These are phyloP conservation scores for Platysternon megacephalum DNA, from an alignment of 2,113 vertebrate genomes.

Conservation along the genomic window DNA sequence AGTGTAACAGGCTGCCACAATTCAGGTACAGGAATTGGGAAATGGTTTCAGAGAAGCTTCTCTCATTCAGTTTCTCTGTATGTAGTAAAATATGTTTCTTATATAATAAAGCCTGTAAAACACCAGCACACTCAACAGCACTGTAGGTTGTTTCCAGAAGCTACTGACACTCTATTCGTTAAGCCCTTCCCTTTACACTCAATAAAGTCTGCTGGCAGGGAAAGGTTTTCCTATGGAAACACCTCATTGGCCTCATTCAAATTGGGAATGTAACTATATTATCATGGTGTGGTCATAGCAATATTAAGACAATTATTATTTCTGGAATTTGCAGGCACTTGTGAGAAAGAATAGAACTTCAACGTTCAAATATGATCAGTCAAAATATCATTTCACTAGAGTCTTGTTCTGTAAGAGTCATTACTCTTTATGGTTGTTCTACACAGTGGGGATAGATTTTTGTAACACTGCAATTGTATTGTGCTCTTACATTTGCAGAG, in stretches of 20 bases:
- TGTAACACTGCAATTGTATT: not conserved
- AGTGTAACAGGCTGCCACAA: not conserved
- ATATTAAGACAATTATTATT: not conserved
- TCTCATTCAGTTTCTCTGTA: not conserved
- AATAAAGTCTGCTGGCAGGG: not conserved
- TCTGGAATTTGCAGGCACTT: not conserved
- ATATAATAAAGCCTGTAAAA: not conserved
- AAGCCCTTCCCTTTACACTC: not conserved
- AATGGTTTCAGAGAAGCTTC: not conserved
- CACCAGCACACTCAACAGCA: not conserved
- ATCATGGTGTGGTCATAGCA: not conserved
- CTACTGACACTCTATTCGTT: not conserved
- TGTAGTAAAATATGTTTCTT: not conserved
- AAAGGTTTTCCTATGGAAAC: not conserved
- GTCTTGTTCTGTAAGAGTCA: not conserved
- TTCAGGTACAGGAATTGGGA: not conserved
- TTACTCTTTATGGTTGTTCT: not conserved
- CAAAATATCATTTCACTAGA: not conserved
- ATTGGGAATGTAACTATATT: not conserved
- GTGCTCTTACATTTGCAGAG: not conserved
- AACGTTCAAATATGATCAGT: not conserved
- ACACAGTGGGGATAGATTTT: not conserved
- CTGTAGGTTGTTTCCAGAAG: not conserved
- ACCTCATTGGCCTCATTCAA: not conserved
- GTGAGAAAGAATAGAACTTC: not conserved